Conservation (phyloP, 2,888 invertebrate genomes). For the Quadroppia sp. region DNA sequence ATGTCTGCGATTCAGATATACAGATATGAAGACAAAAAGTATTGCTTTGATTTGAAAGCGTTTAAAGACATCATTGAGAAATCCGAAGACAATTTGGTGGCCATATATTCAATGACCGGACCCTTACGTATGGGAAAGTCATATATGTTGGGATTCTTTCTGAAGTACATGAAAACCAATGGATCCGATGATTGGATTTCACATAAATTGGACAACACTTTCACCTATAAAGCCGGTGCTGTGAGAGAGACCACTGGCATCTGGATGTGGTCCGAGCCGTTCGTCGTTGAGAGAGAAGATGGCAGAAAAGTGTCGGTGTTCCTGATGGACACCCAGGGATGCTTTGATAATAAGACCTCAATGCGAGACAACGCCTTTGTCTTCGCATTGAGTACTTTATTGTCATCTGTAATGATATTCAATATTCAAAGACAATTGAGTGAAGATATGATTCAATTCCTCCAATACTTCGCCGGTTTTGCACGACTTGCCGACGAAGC, state of each 20-base stretch:
- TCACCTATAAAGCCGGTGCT: conserved; percentile 93
- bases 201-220: conserved; percentile 52
- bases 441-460: conserved; percentile 84
- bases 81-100: conserved; percentile 34
- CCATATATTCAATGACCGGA: conserved; percentile 48
- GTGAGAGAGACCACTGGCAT: conserved; percentile 95
- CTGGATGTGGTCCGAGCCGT: conserved; percentile 91
- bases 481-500: conserved; percentile 84
- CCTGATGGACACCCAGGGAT: conserved; percentile 75
- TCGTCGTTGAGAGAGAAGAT: conserved; percentile 60
- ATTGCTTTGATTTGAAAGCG: no score
- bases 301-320: conserved; percentile 66
- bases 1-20: no score
- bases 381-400: conserved; percentile 96
- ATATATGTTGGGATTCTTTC: conserved; percentile 48
- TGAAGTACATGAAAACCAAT: conserved; percentile 47
- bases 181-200: conserved; percentile 41
- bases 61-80: no score
- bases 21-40: no score
- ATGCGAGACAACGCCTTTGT: conserved; percentile 97
- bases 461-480: conserved; percentile 92
- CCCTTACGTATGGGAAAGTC: conserved; percentile 49
- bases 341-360: conserved; percentile 96
- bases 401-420: conserved; percentile 69
- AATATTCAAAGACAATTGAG: conserved; percentile 95